Evolutionary conservation across 2,113 vertebrate genomes (phyloP), one percentile per base, ranked within the genome.

Genomic region (Phocoena sinus): DNA sequence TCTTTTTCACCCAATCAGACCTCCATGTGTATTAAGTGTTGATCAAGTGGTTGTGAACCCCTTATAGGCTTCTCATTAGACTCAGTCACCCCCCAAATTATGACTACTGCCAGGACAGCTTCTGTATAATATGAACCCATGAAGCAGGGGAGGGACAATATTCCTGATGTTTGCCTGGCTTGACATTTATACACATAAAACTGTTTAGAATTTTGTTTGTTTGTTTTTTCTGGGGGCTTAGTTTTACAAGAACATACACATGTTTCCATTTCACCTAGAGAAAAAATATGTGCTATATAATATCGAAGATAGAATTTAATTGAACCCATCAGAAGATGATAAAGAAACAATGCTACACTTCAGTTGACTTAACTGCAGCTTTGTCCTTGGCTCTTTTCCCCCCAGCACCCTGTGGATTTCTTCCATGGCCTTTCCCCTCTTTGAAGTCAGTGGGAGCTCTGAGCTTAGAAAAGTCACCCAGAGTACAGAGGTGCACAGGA

Each of bases 401-500:
- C 18, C 53, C 6, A 53, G 70, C 74, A 79, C 96, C 97, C 98
- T 79, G 81, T 81, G 76, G 94, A 76, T 96, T 89, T 81, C 91
- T 95, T 94, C 41, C 53, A 5, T 38, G 76, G 87, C 74, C 90
- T 96, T 92, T 83, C 60, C 44, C 73, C 36, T 41, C 96, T 98
- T 98, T 98, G 97, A 98, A 96, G 94, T 98, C 97, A 94, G 98
- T 97, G 80, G 96, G 98, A 93, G 83, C 90, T 84, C 95, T 31
- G 84, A 94, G 36, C 76, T 96, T 83, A 50, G 92, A 84, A 67
- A 94, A 97, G 97, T 98, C 98, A 98, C 92, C 81, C 96, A 96
- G 95, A 96, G 96, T 96, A 83, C 97, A 97, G 83, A 97, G 71
- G 92, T 23, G 6, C 83, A 92, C 1, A 17, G 94, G 90, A 96